Base-by-base conservation (phyloP, 1,140 invertebrate species). In the Euura saliciscinereae region DNA sequence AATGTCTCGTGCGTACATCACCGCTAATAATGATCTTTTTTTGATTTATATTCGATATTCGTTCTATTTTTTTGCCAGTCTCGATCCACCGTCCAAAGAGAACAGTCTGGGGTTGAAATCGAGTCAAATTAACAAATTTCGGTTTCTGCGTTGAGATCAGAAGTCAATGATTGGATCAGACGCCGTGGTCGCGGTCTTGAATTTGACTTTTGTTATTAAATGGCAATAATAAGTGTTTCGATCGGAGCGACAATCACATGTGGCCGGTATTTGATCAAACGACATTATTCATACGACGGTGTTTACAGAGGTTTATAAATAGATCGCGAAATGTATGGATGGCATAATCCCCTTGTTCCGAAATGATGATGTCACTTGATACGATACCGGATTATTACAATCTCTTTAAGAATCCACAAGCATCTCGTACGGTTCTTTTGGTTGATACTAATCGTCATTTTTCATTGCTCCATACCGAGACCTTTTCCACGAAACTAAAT, bases 341-440 rank as follows among this genome's bases (percentile, higher is more conserved):
- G 13, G 51, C 51, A n/a, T 59, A n/a, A 59, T n/a, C 51, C 28
- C 28, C 28, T 28, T 28, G 13, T 59, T 59, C 6, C 8, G 65
- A 6, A 65, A 73, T 73, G 67, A 73, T 73, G 72, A 67, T 65
- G 51, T 73, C 72, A 44, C n/a, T 69, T 46, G 72, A 68, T 66
- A 67, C 68, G n/a, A 69, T 72, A 45, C 72, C 72, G 51, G 72
- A 69, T 10, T 69, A 69, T 43, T 59, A 73, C 69, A 66, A 65
- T 46, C 43, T 72, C 45, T 72, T 72, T 59, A 72, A 72, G 46
- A 72, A 72, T 45, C 43, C 11, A 44, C 6, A 72, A 67, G 45
- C 43, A 67, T 0, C n/a, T 46, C 13, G 43, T n/a, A 46, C 28
- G n/a, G 13, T 5, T 28, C 11, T 4, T 51, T 44, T 69, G 28